phyloP scores from a whole-genome alignment of 2,113 vertebrate species.

The Thamnaconus septentrionalis region DNA sequence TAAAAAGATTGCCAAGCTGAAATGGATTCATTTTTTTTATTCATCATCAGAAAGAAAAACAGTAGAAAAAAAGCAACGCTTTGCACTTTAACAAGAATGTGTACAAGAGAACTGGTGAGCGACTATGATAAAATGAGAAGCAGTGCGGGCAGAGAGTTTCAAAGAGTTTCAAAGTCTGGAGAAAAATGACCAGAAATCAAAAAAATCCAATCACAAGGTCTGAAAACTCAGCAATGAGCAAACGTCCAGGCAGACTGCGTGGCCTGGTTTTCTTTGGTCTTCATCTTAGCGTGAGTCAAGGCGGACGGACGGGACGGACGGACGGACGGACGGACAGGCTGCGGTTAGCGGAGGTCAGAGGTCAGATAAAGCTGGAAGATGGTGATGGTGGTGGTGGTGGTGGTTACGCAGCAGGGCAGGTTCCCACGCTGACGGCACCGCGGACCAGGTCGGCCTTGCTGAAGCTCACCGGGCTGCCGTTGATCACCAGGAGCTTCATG shows the following conservation, averaged over 20 bases:
- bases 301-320: too few species aligned
- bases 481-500: slow-evolving; percentile 86
- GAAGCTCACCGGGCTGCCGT: slow-evolving; percentile 83
- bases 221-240: too few species aligned
- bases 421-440: slow-evolving; percentile 87
- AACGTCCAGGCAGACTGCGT: too few species aligned
- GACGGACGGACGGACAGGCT: too few species aligned
- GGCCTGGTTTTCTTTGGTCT: too few species aligned
- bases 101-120: slow-evolving; percentile 28
- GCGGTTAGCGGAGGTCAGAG: too few species aligned
- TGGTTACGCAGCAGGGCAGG: slow-evolving; percentile 84
- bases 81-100: slow-evolving; percentile 11
- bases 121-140: background rate
- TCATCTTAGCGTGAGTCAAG: too few species aligned
- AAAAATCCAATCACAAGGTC: too few species aligned
- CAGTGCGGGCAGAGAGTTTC: too few species aligned
- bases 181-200: background rate
- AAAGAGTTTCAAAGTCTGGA: too few species aligned
- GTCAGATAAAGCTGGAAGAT: too few species aligned
- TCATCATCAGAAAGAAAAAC: slow-evolving; percentile 43
- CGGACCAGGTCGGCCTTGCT: slow-evolving; percentile 86
- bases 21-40: slow-evolving; percentile 43
- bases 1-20: background rate
- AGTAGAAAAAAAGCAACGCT: slow-evolving; percentile 27
- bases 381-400: too few species aligned